These are phyloP conservation scores for Loris lydekkerianus DNA, from an alignment of 2,797 vertebrate species.

Conservation along the genomic window DNA sequence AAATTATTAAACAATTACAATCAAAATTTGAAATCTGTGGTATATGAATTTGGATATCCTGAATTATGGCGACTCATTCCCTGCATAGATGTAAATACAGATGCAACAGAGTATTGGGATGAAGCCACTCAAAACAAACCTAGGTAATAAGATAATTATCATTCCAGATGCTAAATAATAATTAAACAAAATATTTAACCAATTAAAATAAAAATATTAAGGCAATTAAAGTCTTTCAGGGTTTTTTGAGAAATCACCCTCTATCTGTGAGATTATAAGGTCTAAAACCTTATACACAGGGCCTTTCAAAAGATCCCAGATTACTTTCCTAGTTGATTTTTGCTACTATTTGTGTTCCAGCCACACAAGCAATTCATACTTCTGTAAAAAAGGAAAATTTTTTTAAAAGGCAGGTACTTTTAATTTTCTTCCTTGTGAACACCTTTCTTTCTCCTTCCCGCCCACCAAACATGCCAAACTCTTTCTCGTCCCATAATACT, in stretches of 20 bases:
- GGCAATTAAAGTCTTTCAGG: neutral
- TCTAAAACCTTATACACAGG: neutral
- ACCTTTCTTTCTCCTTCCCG: neutral
- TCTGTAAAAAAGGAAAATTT: slow-evolving; percentile 35
- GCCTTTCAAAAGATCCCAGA: neutral
- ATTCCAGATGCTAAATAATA: neutral
- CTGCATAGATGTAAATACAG: neutral
- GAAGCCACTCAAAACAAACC: neutral
- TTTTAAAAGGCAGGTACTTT: neutral
- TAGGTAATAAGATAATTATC: neutral
- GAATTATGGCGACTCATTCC: neutral
- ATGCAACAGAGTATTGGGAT: neutral
- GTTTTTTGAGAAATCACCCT: neutral
- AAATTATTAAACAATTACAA: neutral
- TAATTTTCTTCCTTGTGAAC: neutral
- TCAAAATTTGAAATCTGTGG: neutral
- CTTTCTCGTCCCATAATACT: neutral
- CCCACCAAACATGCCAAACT: neutral
- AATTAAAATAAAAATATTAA: slow-evolving; percentile 25
- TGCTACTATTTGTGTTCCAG: neutral
- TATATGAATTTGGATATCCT: neutral
- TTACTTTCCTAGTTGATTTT: neutral
- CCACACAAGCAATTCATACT: neutral
- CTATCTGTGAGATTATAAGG: neutral
- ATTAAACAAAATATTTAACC: neutral